phyloP scores from a whole-genome alignment of 2,888 invertebrate genomes.

The Eilema caniola region DNA sequence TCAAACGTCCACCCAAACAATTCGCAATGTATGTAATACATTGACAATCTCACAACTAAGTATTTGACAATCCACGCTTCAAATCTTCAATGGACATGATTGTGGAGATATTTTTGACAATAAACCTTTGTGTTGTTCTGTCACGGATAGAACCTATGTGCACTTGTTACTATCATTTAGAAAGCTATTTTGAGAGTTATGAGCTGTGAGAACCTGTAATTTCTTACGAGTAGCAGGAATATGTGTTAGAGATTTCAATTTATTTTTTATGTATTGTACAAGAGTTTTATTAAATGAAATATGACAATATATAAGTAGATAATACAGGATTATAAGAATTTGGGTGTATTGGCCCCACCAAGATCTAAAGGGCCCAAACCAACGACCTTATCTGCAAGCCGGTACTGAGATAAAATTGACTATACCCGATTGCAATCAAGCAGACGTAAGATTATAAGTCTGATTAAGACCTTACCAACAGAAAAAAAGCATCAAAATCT shows the following conservation, averaged over 20 bases:
- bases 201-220: conserved; percentile 12
- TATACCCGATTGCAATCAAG: no score
- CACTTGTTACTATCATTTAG: conserved; percentile 44
- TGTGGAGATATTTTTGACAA: conserved; percentile 20
- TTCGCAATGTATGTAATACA: conserved; percentile 28
- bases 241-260: not conserved
- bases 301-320: no score
- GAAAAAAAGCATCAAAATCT: no score
- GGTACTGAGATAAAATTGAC: no score
- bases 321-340: no score
- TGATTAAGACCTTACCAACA: no score
- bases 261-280: not conserved
- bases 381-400: no score
- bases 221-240: conserved; percentile 5
- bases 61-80: conserved; percentile 10
- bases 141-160: conserved; percentile 33
- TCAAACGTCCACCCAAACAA: conserved; percentile 42
- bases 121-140: conserved; percentile 35
- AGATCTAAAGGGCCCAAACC: no score
- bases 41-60: conserved; percentile 26
- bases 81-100: conserved; percentile 34
- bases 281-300: not conserved
- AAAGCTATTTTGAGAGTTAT: conserved; percentile 23
- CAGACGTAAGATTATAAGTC: no score
- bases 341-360: no score